A percentile compares a stretch with the other conserved stretches of the same genome.
phyloP scores from a whole-genome alignment of 2,113 vertebrate genomes.

The Beaufortia kweichowensis region DNA sequence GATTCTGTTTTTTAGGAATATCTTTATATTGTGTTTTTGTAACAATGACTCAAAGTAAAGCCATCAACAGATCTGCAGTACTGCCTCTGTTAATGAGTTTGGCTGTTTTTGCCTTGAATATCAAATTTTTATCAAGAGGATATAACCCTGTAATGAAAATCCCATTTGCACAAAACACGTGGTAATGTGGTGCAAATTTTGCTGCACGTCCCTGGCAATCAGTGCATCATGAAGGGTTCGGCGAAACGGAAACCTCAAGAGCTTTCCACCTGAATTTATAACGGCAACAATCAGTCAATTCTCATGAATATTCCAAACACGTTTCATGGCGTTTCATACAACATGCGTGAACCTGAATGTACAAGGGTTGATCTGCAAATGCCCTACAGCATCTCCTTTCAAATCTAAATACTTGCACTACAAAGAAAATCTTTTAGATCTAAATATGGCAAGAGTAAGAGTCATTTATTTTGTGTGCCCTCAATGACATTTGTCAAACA shows the following conservation, averaged over 20 bases:
- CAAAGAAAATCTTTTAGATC: not conserved
- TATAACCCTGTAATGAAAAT: not conserved
- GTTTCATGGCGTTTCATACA: conserved; percentile 27
- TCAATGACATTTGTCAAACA: not conserved
- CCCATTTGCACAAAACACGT: not conserved
- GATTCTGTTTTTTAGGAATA: too few species aligned
- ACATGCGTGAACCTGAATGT: not conserved
- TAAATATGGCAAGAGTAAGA: not conserved
- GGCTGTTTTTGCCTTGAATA: not conserved
- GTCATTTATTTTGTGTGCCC: not conserved
- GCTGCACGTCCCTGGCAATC: not conserved
- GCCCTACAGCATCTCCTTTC: not conserved
- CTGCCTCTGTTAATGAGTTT: not conserved
- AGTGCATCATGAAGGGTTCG: conserved; percentile 14
- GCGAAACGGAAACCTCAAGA: conserved; percentile 8
- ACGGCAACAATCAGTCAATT: conserved; percentile 31
- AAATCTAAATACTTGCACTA: not conserved
- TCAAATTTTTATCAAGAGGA: not conserved
- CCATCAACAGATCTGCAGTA: conserved; percentile 21
- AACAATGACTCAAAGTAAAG: conserved; percentile 3
- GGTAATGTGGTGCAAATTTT: not conserved
- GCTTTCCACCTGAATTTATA: conserved; percentile 25
- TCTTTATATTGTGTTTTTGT: not conserved
- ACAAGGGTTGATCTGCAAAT: not conserved
- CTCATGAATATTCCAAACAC: conserved; percentile 38